Percentiles rank a stretch among this genome's conserved stretches.
Conservation (phyloP, 2,888 invertebrate species). For the Rhagium mordax region DNA sequence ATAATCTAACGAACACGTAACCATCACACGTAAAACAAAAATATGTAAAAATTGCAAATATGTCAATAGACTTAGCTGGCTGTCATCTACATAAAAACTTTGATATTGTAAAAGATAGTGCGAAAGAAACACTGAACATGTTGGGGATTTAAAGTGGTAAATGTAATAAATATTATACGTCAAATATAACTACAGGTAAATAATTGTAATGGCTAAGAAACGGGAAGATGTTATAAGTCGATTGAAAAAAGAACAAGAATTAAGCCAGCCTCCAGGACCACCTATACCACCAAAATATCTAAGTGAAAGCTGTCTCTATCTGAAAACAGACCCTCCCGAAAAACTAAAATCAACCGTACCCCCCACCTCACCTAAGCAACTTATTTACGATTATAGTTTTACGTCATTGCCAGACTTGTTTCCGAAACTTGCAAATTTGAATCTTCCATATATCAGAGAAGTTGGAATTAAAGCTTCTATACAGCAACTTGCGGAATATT, state of each 20-base stretch:
- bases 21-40: not conserved
- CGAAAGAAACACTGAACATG: too few relatives aligned
- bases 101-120: too few relatives aligned
- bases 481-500: constrained; percentile 58
- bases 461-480: constrained; percentile 63
- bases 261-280: too few relatives aligned
- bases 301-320: constrained; percentile 25
- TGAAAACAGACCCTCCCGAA: constrained; percentile 26
- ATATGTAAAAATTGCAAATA: not conserved
- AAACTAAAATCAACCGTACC: constrained; percentile 50
- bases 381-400: constrained; percentile 46
- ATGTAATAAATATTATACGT: too few relatives aligned
- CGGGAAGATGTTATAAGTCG: not conserved
- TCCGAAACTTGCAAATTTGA: constrained; percentile 51
- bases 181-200: not conserved
- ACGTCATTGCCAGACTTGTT: constrained; percentile 51
- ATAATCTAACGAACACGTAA: too few relatives aligned
- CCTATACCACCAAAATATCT: constrained; percentile 7
- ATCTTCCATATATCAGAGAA: constrained; percentile 62
- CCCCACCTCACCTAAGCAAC: constrained; percentile 56
- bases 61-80: not conserved
- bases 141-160: not conserved
- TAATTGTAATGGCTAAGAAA: not conserved
- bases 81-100: not conserved
- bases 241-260: not conserved